Percentiles rank a stretch among this genome's conserved stretches.
Evolutionary conservation across 2,113 vertebrate species (phyloP).

Genomic region (Microtus pennsylvanicus): DNA sequence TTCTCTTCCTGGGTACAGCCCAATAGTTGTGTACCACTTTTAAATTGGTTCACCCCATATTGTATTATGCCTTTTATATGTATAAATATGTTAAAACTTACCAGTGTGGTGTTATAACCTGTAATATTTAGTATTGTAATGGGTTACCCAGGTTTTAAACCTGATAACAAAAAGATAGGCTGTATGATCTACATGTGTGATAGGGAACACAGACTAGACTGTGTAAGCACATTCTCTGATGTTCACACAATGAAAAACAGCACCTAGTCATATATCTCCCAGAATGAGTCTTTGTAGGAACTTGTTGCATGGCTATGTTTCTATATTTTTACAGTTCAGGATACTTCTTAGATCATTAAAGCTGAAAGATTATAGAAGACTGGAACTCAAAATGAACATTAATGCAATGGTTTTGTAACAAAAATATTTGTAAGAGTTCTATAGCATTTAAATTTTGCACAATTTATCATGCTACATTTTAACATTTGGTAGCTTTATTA

Average conservation of each 20-base stretch:
- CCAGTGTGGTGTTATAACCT: background rate
- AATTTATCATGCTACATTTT: background rate
- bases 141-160: background rate
- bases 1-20: background rate
- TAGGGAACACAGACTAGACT: background rate
- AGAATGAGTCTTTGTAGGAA: background rate
- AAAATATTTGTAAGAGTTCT: background rate
- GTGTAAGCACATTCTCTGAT: background rate
- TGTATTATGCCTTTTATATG: background rate
- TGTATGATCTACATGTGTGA: background rate
- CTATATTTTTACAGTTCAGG: background rate
- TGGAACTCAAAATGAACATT: background rate
- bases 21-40: background rate
- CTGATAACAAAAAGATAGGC: background rate
- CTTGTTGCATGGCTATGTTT: background rate
- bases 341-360: background rate
- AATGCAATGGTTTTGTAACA: background rate
- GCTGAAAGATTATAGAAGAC: background rate
- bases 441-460: background rate
- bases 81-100: background rate
- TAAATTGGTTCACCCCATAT: background rate
- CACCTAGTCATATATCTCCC: background rate
- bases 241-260: background rate
- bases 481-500: background rate
- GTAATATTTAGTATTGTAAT: background rate